Base-by-base conservation (phyloP, 2,797 vertebrate species). In the Picus viridis region DNA sequence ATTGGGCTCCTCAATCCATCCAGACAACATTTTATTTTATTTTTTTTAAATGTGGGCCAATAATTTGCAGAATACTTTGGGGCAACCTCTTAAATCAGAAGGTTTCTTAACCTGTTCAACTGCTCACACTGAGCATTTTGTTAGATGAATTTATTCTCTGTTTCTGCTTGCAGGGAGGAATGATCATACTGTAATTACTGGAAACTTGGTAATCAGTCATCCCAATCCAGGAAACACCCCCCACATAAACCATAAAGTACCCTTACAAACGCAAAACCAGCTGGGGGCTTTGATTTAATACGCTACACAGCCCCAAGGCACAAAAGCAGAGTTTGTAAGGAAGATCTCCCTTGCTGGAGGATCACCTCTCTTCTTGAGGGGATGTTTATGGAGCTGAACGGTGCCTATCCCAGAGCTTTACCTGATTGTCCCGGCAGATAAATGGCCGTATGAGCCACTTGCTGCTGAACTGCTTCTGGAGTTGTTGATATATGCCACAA, bases 401-500 rank as follows among this genome's bases (percentile, higher is more conserved):
- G 61, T 71, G 67, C 47, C 0, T 2, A 16, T 76, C n/a, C 16
- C 49, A 22, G 16, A 34, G 72, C 27, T 95, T 97, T 97, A 99
- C 98, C 98, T 99, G 97, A 98, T 98, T 10, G 98, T 97, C 8
- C 99, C 99, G 0, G 99, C 99, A 0, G 99, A 99, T 94, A 99
- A 98, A 96, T 99, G 99, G 6, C 99, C 99, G 0, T 99, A 99
- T 71, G 99, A 99, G 92, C 98, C 98, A 70, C 99, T 98, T 11
- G 99, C 98, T 0, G 99, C 98, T 0, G 99, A 99, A 95, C 99
- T 99, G 97, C 98, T 99, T 24, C 99, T 98, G 1, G 99, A 99
- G 96, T 99, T 99, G 98, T 99, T 99, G 97, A 99, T 99, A 95
- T 99, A 99, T 1, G 99, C 99, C 93, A 99, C 99, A 56, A 99